Percentiles rank a stretch among this genome's conserved stretches.
Evolutionary conservation across 2,888 invertebrate species (phyloP).

Genomic region (Aphidoletes aphidimyza): DNA sequence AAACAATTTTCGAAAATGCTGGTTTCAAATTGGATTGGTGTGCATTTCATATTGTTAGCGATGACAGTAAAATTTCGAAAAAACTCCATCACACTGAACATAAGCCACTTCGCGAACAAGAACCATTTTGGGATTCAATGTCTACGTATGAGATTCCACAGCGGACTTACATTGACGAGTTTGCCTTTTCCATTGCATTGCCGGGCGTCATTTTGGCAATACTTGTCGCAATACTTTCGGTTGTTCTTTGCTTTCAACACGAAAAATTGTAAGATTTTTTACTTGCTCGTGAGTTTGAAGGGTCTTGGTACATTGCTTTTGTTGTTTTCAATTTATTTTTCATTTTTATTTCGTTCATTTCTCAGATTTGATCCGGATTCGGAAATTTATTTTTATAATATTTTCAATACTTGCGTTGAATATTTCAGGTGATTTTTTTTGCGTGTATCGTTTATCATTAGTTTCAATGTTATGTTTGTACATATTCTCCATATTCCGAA

Average conservation of each 20-base stretch:
- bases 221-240: slow-evolving; percentile 74
- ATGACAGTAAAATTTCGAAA: slow-evolving; percentile 59
- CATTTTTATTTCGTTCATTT: neutral
- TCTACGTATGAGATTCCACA: slow-evolving; percentile 72
- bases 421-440: slow-evolving; percentile 9
- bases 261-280: slow-evolving; percentile 77
- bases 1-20: slow-evolving; percentile 81
- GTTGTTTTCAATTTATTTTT: neutral
- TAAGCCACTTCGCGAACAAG: slow-evolving; percentile 63
- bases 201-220: slow-evolving; percentile 76
- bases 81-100: slow-evolving; percentile 61
- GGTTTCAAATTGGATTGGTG: slow-evolving; percentile 90
- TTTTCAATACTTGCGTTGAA: slow-evolving; percentile 61
- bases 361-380: slow-evolving; percentile 62
- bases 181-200: slow-evolving; percentile 76
- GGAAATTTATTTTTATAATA: slow-evolving; percentile 62
- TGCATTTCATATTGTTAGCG: slow-evolving; percentile 80
- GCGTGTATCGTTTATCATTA: no score
- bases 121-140: slow-evolving; percentile 73
- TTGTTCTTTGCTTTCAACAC: slow-evolving; percentile 80
- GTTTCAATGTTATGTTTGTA: slow-evolving; percentile 54
- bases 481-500: no score
- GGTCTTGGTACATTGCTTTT: slow-evolving; percentile 54
- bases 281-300: slow-evolving; percentile 51
- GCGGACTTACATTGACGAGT: slow-evolving; percentile 76